Evolutionary conservation across 2,113 vertebrate species (phyloP).

Genomic region (Steatornis caripensis): DNA sequence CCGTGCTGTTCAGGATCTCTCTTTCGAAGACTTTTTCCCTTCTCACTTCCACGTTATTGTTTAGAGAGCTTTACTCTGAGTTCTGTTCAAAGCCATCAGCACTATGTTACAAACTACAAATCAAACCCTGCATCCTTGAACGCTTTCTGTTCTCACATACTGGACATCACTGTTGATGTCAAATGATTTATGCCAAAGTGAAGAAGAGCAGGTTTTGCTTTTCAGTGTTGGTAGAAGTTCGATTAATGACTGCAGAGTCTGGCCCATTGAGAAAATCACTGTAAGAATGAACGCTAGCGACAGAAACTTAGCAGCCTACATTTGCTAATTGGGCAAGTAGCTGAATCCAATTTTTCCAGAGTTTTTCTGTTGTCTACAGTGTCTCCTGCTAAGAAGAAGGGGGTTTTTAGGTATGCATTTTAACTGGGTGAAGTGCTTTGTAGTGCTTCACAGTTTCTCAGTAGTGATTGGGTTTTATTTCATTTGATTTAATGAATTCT

Average conservation of each 20-base stretch:
- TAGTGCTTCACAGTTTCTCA: neutral
- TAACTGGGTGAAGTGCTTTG: neutral
- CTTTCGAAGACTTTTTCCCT: neutral
- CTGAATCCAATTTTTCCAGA: neutral
- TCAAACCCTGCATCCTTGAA: constrained; percentile 38
- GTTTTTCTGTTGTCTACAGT: neutral
- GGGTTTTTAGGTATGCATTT: accelerated
- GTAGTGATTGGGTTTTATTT: neutral
- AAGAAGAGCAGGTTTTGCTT: neutral
- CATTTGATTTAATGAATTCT: neutral
- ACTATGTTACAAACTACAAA: neutral
- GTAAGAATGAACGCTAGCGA: neutral
- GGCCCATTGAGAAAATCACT: neutral
- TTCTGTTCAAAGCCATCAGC: neutral
- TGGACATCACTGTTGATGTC: neutral
- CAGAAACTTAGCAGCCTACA: neutral
- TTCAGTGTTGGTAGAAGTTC: neutral
- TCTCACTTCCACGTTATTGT: neutral
- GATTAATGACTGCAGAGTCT: constrained; percentile 12
- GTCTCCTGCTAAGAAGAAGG: neutral
- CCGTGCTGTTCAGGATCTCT: neutral
- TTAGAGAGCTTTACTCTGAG: neutral
- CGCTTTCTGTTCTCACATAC: neutral
- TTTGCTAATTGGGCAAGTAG: neutral
- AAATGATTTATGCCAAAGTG: constrained; percentile 16